Conservation (phyloP, 2,888 invertebrate genomes). For the Mythimna albipuncta region DNA sequence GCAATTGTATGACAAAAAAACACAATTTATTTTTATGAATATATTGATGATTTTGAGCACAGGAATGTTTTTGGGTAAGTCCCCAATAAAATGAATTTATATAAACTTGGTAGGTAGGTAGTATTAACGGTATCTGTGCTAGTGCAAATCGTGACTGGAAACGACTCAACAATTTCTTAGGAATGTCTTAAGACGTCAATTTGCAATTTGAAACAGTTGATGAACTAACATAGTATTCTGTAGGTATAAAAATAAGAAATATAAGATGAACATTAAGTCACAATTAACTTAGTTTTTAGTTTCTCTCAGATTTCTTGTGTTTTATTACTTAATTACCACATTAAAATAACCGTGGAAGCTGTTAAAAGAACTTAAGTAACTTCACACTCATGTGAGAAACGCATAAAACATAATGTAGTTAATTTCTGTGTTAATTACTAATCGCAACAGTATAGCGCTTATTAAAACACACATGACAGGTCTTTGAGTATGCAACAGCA, state of each 20-base stretch:
- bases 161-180: constrained; percentile 42
- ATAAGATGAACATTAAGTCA: not conserved
- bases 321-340: constrained; percentile 21
- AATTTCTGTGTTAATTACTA: constrained; percentile 35
- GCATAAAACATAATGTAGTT: constrained; percentile 16
- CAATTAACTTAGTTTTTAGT: not conserved
- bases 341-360: constrained; percentile 9
- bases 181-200: constrained; percentile 46
- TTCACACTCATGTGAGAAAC: constrained; percentile 30
- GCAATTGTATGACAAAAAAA: no score
- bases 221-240: not conserved
- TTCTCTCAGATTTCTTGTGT: constrained; percentile 13
- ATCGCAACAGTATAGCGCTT: constrained; percentile 12
- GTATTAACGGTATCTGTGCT: constrained; percentile 2
- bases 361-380: constrained; percentile 24
- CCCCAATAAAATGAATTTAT: constrained; percentile 1
- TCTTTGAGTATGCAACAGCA: not conserved
- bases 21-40: not conserved
- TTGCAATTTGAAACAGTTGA: constrained; percentile 38
- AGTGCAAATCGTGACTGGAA: constrained; percentile 38
- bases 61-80: not conserved
- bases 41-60: not conserved
- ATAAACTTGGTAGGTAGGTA: not conserved
- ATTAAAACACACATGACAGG: not conserved
- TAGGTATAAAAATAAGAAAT: not conserved